Evolutionary conservation across 1,140 invertebrate species (phyloP).

Genomic region (Hypsibius dujardini): DNA sequence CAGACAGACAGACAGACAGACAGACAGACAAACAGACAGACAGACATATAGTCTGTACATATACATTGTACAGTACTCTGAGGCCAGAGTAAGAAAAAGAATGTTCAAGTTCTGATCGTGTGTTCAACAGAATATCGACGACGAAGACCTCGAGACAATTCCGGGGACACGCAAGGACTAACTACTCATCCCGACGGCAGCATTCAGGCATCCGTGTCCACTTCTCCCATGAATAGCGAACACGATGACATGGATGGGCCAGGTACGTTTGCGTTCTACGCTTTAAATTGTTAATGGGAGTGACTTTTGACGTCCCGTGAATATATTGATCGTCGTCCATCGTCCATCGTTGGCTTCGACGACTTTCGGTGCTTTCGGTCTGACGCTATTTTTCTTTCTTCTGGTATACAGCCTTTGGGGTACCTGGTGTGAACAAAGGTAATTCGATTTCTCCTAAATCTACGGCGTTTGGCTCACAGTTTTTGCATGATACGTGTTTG

Average conservation of each 20-base stretch:
- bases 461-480: no score
- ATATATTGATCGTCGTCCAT: not conserved
- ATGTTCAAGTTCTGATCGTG: no score
- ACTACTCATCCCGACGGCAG: not conserved
- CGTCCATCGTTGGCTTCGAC: not conserved
- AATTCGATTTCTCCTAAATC: not conserved
- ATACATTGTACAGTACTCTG: not conserved
- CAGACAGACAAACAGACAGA: not conserved
- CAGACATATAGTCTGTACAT: no score
- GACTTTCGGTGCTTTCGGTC: not conserved
- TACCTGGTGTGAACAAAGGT: conserved; percentile 1
- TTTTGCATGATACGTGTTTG: no score
- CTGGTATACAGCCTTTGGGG: not conserved
- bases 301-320: not conserved
- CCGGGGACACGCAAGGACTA: not conserved
- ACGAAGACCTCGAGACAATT: not conserved
- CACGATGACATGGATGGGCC: not conserved
- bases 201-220: not conserved
- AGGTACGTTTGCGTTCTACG: no score
- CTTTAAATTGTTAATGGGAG: no score
- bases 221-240: conserved; percentile 9
- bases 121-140: not conserved
- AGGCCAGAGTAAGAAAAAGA: no score
- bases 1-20: not conserved
- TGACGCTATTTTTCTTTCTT: not conserved